These are phyloP conservation scores for Pogonocichla stellata DNA, from an alignment of 2,113 vertebrate species.

Conservation along the genomic window DNA sequence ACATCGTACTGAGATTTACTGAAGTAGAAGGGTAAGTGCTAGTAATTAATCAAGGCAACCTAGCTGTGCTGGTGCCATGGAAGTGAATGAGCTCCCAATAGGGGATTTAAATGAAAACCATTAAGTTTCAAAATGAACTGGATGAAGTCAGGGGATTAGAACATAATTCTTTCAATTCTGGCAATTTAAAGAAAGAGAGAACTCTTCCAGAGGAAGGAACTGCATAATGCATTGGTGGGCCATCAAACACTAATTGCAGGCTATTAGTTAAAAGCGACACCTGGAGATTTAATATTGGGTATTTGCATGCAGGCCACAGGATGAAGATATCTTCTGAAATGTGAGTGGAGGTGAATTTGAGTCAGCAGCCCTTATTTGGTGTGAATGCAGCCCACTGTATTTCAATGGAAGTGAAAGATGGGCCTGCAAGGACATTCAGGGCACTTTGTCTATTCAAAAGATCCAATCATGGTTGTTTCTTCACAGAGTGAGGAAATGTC, in stretches of 20 bases:
- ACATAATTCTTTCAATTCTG: constrained; percentile 68
- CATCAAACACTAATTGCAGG: constrained; percentile 46
- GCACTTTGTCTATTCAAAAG: background rate
- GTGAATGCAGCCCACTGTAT: background rate
- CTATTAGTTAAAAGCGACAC: background rate
- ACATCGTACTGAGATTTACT: constrained; percentile 9
- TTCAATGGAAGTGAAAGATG: background rate
- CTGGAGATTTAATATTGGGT: background rate
- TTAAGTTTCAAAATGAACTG: constrained; percentile 67
- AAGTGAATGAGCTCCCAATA: constrained; percentile 53
- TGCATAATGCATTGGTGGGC: constrained; percentile 27
- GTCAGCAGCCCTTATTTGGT: background rate
- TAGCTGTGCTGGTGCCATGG: background rate
- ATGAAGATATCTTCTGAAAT: constrained; percentile 10
- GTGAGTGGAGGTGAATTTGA: background rate
- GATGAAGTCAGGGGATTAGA: constrained; percentile 67
- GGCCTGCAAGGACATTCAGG: background rate
- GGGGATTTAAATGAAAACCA: constrained; percentile 72
- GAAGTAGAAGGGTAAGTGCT: constrained; percentile 43
- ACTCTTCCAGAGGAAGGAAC: constrained; percentile 32
- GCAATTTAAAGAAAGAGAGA: constrained; percentile 59
- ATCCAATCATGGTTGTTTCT: background rate
- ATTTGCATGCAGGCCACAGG: background rate
- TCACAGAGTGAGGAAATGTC: background rate
- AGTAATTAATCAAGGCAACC: constrained; percentile 64